A percentile compares a stretch with the other conserved stretches of the same genome.
These are phyloP conservation scores for Cossypha niveicapilla DNA, from an alignment of 2,797 vertebrate genomes.

Conservation along the genomic window DNA sequence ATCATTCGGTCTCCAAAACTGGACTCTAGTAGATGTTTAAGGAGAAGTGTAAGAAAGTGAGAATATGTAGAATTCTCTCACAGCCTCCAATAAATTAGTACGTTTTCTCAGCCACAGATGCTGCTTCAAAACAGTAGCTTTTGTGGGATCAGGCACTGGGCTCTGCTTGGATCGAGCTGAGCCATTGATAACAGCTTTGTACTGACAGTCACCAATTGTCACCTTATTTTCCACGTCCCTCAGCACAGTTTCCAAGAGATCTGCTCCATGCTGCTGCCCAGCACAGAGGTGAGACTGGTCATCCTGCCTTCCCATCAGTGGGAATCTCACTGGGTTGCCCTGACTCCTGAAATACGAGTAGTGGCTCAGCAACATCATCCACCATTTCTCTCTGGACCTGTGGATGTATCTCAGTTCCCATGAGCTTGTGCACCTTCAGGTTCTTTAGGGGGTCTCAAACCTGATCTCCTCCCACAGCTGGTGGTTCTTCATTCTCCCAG, in stretches of 20 bases:
- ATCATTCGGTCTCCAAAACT: not conserved
- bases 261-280: not conserved
- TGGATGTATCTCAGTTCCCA: not conserved
- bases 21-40: not conserved
- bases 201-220: accelerated
- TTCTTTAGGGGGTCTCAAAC: not conserved
- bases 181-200: not conserved
- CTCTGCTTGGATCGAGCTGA: accelerated
- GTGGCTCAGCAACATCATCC: not conserved
- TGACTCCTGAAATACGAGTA: not conserved
- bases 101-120: not conserved
- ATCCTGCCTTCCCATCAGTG: not conserved
- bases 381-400: not conserved
- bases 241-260: not conserved
- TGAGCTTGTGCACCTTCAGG: not conserved
- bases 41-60: not conserved
- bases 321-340: not conserved
- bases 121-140: not conserved
- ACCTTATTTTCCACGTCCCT: not conserved
- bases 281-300: not conserved
- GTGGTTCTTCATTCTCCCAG: not conserved
- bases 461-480: not conserved
- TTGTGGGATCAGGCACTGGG: not conserved
- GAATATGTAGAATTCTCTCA: not conserved
- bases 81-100: not conserved